A percentile compares a stretch with the other conserved stretches of the same genome.
These are phyloP conservation scores for Sarcoramphus papa DNA, from an alignment of 2,797 vertebrate genomes.

Conservation along the genomic window DNA sequence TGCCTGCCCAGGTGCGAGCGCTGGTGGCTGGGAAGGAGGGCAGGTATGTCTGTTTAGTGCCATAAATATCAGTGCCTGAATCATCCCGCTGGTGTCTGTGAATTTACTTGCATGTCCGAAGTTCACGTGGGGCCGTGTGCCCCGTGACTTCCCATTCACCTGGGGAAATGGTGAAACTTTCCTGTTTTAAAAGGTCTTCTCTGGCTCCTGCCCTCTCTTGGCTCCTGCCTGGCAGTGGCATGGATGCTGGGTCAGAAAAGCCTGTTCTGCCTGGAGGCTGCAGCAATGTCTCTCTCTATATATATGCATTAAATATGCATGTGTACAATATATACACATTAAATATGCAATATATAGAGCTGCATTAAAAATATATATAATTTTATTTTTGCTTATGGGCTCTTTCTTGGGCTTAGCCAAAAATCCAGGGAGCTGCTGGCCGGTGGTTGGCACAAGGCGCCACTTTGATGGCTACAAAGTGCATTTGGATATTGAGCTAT, in stretches of 20 bases:
- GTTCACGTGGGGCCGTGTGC: too few relatives aligned
- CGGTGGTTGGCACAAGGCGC: neutral
- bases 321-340: neutral
- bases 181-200: neutral
- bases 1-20: too few relatives aligned
- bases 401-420: neutral
- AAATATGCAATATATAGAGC: neutral
- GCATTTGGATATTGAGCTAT: neutral
- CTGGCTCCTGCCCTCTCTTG: neutral
- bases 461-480: rapidly evolving
- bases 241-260: neutral
- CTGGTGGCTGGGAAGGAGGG: too few relatives aligned
- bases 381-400: neutral
- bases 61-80: too few relatives aligned
- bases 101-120: too few relatives aligned
- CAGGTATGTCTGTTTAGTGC: too few relatives aligned
- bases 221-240: neutral
- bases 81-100: too few relatives aligned
- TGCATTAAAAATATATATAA: neutral
- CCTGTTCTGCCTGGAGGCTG: neutral
- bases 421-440: neutral
- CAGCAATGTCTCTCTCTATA: neutral
- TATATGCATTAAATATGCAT: neutral
- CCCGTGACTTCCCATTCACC: neutral
- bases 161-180: neutral